Conservation (phyloP, 2,797 vertebrate species). For the Tarsius wallacei region DNA sequence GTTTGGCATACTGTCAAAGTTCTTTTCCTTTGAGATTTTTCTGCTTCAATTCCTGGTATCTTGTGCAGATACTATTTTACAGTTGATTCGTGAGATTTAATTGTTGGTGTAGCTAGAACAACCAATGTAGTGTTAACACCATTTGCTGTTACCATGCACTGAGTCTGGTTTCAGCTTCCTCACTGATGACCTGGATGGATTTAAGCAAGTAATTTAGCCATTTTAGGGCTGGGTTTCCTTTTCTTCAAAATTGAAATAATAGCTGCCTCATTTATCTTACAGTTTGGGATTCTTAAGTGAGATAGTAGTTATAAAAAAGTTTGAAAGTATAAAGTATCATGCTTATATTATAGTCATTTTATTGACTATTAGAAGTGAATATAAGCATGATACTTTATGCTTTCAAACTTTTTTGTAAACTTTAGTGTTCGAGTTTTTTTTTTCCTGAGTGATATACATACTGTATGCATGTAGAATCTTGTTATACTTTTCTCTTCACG, state of each 20-base stretch:
- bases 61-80: not conserved
- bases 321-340: slow-evolving; percentile 26
- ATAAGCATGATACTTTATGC: not conserved
- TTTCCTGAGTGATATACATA: not conserved
- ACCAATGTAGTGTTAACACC: not conserved
- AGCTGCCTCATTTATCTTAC: not conserved
- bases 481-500: slow-evolving; percentile 52
- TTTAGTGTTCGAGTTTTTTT: not conserved
- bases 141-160: not conserved
- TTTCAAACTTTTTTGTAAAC: slow-evolving; percentile 43
- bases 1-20: not conserved
- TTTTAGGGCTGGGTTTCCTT: not conserved
- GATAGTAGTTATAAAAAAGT: slow-evolving; percentile 14
- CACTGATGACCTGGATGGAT: not conserved
- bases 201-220: not conserved
- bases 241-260: not conserved
- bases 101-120: not conserved
- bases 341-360: slow-evolving; percentile 32
- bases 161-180: not conserved
- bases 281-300: slow-evolving; percentile 51
- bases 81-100: not conserved
- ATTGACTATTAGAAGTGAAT: slow-evolving; percentile 6
- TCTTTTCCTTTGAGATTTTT: not conserved
- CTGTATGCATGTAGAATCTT: not conserved
- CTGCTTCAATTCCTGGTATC: not conserved